Evolutionary conservation across 1,140 invertebrate genomes (phyloP).

Genomic region (Hyposmocoma kahamanoa): DNA sequence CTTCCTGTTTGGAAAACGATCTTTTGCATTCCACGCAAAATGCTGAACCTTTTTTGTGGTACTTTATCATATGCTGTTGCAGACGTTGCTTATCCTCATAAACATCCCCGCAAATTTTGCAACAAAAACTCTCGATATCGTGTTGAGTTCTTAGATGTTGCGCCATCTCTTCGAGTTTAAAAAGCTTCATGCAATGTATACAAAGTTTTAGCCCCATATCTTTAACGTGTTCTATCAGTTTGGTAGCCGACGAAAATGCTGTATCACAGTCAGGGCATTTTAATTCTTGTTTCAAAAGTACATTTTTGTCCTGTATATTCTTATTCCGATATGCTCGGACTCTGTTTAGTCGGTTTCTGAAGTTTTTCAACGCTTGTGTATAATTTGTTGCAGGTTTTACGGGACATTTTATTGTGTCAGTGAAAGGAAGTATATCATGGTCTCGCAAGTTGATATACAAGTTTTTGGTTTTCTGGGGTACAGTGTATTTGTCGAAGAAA

Average conservation of each 20-base stretch:
- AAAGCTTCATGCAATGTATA: conserved; percentile 15
- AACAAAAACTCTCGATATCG: conserved; percentile 5
- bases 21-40: conserved; percentile 21
- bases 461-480: conserved; percentile 11
- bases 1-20: background rate
- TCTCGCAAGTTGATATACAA: conserved; percentile 12
- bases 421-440: conserved; percentile 2
- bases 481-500: background rate
- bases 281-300: background rate
- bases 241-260: conserved; percentile 4
- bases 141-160: conserved; percentile 17
- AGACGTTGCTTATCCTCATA: conserved; percentile 11
- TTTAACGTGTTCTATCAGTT: conserved; percentile 23
- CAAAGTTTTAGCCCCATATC: conserved; percentile 16
- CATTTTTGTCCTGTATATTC: background rate
- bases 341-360: conserved; percentile 1
- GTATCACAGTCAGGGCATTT: conserved; percentile 23
- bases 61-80: conserved; percentile 10
- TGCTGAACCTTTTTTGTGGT: conserved; percentile 6
- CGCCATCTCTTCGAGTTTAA: conserved; percentile 7
- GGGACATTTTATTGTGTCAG: background rate
- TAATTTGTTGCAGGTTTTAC: background rate
- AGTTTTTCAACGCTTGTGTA: conserved; percentile 2
- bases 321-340: background rate
- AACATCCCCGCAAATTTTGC: conserved; percentile 14